phyloP scores from a whole-genome alignment of 2,888 invertebrate species.

The Epicampocera succincta region DNA sequence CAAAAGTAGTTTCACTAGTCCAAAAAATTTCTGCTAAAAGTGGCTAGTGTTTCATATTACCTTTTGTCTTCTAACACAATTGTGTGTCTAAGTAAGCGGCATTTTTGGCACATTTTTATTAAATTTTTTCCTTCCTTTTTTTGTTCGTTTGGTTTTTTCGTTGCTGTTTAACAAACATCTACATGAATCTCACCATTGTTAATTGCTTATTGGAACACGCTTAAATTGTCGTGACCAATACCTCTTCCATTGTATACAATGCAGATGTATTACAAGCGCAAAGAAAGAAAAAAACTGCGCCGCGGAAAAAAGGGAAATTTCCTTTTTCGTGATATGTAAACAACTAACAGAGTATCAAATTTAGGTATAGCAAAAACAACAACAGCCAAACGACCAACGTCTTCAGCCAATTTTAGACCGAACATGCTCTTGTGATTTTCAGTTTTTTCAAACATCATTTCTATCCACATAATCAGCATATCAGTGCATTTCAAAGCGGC shows the following conservation, averaged over 20 bases:
- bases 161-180: constrained; percentile 45
- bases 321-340: constrained; percentile 40
- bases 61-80: constrained; percentile 59
- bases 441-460: constrained; percentile 4
- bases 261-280: constrained; percentile 57
- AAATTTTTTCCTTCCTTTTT: neutral
- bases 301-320: constrained; percentile 36
- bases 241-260: constrained; percentile 59
- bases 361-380: constrained; percentile 45
- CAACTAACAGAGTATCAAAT: constrained; percentile 63
- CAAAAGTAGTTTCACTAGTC: constrained; percentile 5
- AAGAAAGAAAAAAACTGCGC: constrained; percentile 23
- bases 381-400: constrained; percentile 11
- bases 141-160: constrained; percentile 29
- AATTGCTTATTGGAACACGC: constrained; percentile 70
- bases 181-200: constrained; percentile 68
- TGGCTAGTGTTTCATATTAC: constrained; percentile 32
- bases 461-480: constrained; percentile 5
- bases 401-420: neutral
- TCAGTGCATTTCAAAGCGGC: no score
- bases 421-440: no score
- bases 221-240: constrained; percentile 70
- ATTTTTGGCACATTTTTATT: constrained; percentile 39
- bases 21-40: constrained; percentile 39
- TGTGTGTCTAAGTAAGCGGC: constrained; percentile 67